Base-by-base conservation (phyloP, 2,888 invertebrate species). In the Andrena praecox region DNA sequence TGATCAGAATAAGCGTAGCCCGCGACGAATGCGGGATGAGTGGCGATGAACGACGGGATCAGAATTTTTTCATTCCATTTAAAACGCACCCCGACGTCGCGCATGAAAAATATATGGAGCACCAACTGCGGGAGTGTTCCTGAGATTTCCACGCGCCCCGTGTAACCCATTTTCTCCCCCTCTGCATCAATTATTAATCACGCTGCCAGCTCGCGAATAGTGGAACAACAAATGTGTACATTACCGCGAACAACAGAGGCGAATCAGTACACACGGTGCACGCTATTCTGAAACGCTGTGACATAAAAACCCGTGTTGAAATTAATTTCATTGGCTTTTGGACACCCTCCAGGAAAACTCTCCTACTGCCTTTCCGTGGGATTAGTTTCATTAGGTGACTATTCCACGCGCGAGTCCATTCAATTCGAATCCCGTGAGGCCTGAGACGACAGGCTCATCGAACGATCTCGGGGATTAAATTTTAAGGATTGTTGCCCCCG, bases 1-100 rank as follows among this genome's bases (percentile, higher is more conserved):
- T 27, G 80, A 82, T 82, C 80, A 60, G 74, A 82, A 80, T 82
- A 80, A 73, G 42, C 70, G 69, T 54, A 10, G 80, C 33, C 35
- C 35, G 71, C 62, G 29, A 33, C 67, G 56, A 72, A 73, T 16
- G 54, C 33, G 29, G 74, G 70, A 72, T 54, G 66, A 70, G 54
- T 33, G 60, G 31, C 59, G 50, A n/a, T 4, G 63, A 68, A 50
- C 66, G 42, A 10, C 35, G 35, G 5, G 42, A 42, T 7, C 12
- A 27, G 20, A 69, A 64, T 50, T 77, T 70, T 70, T 69, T 75
- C 71, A 33, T 42, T 29, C 27, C 63, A 1, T 62, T 71, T 27
- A 5, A 24, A 48, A 54, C 71, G 24, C 7, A 27, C 27, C 16
- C 7, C 66, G 54, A 66, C 64, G 54, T 42, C 76, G 33, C 10